phyloP scores from a whole-genome alignment of 2,113 vertebrate genomes.

The Serilophus lunatus region DNA sequence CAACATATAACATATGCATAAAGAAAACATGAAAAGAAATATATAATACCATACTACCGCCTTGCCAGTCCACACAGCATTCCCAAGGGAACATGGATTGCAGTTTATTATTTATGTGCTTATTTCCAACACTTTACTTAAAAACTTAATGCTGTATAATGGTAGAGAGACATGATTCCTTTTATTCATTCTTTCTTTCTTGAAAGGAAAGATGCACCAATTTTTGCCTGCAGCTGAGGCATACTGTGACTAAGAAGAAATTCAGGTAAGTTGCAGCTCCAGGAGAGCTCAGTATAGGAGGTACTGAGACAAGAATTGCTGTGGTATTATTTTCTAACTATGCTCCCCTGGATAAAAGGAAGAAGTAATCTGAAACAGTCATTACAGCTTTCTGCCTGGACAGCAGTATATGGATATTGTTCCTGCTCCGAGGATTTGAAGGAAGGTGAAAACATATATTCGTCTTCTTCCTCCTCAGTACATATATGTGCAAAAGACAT shows the following conservation, averaged over 20 bases:
- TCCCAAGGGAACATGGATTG: neutral
- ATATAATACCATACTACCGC: neutral
- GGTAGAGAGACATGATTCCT: neutral
- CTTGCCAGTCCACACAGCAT: neutral
- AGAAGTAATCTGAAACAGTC: neutral
- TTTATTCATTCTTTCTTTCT: neutral
- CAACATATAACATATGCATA: neutral
- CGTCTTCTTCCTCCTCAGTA: neutral
- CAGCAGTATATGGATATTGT: accelerated
- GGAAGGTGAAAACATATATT: neutral
- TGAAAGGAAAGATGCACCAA: neutral
- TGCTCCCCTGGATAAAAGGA: neutral
- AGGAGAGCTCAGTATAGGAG: neutral
- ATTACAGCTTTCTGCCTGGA: too few species aligned
- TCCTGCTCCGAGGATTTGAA: neutral
- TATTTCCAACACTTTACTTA: neutral
- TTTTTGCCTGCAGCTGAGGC: neutral
- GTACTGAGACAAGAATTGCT: neutral
- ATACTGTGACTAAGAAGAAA: neutral
- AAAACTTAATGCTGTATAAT: neutral
- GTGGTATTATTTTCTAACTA: neutral
- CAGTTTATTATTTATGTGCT: neutral
- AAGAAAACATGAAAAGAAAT: neutral
- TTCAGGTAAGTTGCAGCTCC: neutral
- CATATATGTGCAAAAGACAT: neutral